Conservation (phyloP, 2,113 vertebrate species). For the Carollia perspicillata region DNA sequence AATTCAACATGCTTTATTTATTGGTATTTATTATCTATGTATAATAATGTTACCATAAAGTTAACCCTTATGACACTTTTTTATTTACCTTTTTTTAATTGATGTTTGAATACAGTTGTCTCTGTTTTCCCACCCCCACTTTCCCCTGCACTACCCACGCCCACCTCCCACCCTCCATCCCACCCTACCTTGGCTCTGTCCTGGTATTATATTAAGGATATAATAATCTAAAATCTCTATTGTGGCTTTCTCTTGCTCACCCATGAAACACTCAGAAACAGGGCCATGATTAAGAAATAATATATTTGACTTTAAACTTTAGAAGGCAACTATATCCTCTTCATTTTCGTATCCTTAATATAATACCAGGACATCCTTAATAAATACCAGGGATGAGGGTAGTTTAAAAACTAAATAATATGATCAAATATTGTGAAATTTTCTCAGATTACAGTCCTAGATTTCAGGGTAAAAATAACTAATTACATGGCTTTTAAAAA, state of each 20-base stretch:
- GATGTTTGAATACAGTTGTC: too few relatives aligned
- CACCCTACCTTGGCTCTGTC: too few relatives aligned
- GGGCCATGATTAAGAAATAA: neutral
- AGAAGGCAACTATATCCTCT: neutral
- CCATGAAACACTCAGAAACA: neutral
- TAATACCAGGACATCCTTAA: too few relatives aligned
- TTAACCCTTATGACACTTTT: neutral
- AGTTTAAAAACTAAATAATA: neutral
- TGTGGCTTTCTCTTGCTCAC: conserved; percentile 21
- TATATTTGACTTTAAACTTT: neutral
- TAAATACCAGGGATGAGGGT: neutral
- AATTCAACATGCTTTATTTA: neutral
- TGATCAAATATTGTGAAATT: neutral
- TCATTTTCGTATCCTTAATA: neutral
- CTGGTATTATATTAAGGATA: neutral
- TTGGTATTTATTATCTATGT: neutral
- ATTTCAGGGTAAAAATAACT: neutral
- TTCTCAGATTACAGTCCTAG: neutral
- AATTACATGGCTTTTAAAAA: conserved; percentile 20
- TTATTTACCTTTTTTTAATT: too few relatives aligned
- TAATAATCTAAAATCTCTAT: neutral
- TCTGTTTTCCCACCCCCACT: too few relatives aligned
- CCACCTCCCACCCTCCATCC: too few relatives aligned
- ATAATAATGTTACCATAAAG: neutral
- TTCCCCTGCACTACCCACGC: too few relatives aligned